These are phyloP conservation scores for Microcebus tavaratra DNA, from an alignment of 2,113 vertebrate species.

Conservation along the genomic window DNA sequence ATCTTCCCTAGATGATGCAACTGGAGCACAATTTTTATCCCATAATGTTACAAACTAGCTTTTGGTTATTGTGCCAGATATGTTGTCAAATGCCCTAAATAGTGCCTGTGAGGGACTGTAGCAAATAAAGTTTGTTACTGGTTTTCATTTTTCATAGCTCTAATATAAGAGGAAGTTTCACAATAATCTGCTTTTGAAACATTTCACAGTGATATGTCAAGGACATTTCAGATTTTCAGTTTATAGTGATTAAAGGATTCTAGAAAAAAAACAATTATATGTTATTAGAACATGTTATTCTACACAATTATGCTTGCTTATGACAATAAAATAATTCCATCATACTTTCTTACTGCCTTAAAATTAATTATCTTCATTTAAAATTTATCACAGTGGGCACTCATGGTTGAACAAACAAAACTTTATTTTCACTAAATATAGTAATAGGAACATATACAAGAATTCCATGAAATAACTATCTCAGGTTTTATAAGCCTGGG, in stretches of 20 bases:
- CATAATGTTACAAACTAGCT: not conserved
- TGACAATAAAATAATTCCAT: not conserved
- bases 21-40: not conserved
- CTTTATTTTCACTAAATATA: not conserved
- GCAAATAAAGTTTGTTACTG: not conserved
- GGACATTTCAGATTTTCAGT: not conserved
- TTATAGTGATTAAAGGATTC: not conserved
- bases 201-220: not conserved
- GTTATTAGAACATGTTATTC: not conserved
- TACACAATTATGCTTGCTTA: not conserved
- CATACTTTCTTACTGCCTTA: not conserved
- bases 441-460: not conserved
- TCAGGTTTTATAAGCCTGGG: not conserved
- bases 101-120: not conserved
- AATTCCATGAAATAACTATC: not conserved
- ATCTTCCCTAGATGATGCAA: not conserved
- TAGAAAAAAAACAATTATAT: not conserved
- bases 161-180: not conserved
- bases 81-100: not conserved
- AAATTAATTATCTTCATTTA: not conserved
- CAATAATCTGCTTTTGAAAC: not conserved
- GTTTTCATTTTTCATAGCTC: slow-evolving; percentile 18
- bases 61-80: not conserved
- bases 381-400: not conserved
- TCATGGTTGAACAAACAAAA: not conserved